Percentiles rank a stretch among this genome's conserved stretches.
phyloP scores from a whole-genome alignment of 2,888 invertebrate genomes.

The Limnephilus auricula region DNA sequence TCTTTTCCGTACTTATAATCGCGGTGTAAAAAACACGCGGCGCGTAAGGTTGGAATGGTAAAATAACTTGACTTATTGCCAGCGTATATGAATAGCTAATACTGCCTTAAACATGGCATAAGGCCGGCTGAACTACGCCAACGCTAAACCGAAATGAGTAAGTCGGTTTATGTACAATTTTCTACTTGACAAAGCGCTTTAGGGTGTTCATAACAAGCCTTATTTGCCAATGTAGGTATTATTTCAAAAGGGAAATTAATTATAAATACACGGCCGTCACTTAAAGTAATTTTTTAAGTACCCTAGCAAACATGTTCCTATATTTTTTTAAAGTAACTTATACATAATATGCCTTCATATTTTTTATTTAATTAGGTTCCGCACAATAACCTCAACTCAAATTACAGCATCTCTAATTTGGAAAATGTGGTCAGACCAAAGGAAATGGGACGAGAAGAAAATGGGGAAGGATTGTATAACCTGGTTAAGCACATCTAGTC shows the following conservation, averaged over 20 bases:
- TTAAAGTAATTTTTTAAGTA: not conserved
- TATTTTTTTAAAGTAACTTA: too few species aligned
- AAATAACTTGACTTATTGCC: too few species aligned
- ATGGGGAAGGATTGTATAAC: not conserved
- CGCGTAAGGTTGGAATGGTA: too few species aligned
- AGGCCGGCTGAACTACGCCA: too few species aligned
- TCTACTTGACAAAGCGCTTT: not conserved
- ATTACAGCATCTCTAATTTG: too few species aligned
- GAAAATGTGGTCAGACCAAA: not conserved
- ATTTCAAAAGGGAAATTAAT: not conserved
- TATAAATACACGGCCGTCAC: not conserved
- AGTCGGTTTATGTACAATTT: not conserved
- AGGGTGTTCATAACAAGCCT: not conserved
- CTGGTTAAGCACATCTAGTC: not conserved
- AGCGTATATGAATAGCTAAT: too few species aligned
- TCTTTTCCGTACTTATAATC: not conserved
- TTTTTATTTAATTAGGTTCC: not conserved
- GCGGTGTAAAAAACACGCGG: too few species aligned
- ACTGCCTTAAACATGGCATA: too few species aligned
- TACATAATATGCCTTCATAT: too few species aligned
- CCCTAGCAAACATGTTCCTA: too few species aligned
- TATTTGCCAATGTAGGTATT: not conserved
- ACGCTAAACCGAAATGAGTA: too few species aligned
- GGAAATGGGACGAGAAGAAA: not conserved
- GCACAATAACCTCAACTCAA: not conserved